Percentiles rank a stretch among this genome's conserved stretches.
Evolutionary conservation across 2,113 vertebrate genomes (phyloP).

Genomic region (Piprites chloris): DNA sequence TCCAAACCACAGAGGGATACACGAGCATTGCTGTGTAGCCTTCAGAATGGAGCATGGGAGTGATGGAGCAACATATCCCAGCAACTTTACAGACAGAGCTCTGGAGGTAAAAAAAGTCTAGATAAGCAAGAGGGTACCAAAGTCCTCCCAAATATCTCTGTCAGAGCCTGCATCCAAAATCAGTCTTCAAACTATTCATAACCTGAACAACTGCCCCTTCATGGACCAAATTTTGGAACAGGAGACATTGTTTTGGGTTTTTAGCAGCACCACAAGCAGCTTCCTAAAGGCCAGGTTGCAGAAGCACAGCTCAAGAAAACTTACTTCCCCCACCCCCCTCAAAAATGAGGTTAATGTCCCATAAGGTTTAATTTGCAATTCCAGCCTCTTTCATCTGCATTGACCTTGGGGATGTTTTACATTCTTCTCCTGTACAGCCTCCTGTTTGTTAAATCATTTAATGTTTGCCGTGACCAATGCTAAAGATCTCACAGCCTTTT

Average conservation of each 20-base stretch:
- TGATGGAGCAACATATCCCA: background rate
- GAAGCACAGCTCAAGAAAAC: background rate
- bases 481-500: slow-evolving; percentile 51
- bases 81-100: background rate
- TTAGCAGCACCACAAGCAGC: background rate
- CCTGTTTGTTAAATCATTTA: slow-evolving; percentile 15
- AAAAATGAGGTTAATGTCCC: background rate
- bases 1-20: background rate
- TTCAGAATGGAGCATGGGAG: background rate
- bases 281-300: background rate
- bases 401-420: slow-evolving; percentile 2
- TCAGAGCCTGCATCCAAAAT: background rate
- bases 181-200: background rate
- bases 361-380: background rate
- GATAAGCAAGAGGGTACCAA: background rate
- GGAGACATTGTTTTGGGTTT: background rate
- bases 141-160: background rate
- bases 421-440: slow-evolving; percentile 1
- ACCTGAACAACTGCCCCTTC: background rate
- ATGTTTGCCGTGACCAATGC: background rate
- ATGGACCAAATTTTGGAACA: background rate
- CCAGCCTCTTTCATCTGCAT: background rate
- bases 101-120: background rate
- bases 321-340: no score
- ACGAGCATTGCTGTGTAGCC: background rate